phyloP scores from a whole-genome alignment of 1,140 invertebrate species.

The Drosophila tristis region DNA sequence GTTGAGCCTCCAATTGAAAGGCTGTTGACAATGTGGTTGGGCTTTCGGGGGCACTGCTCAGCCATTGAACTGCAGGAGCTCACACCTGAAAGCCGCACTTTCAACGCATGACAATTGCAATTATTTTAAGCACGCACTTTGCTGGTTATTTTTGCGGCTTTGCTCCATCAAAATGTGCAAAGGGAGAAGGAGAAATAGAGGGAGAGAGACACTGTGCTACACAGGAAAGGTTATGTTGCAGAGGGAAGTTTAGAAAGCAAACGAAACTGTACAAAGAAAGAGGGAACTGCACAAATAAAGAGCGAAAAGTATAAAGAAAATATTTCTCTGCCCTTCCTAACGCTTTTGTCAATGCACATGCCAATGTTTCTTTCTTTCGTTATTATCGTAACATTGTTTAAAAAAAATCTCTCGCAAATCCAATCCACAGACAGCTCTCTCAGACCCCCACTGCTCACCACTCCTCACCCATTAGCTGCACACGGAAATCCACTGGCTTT shows the following conservation, averaged over 20 bases:
- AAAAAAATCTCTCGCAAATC: too few relatives aligned
- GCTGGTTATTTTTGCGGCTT: constrained; percentile 45
- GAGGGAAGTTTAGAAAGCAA: neutral
- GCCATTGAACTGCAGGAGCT: neutral
- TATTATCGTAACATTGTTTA: too few relatives aligned
- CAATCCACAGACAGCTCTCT: too few relatives aligned
- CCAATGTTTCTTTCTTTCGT: too few relatives aligned
- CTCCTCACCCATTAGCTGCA: too few relatives aligned
- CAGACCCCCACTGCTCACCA: too few relatives aligned
- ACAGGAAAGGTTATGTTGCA: neutral
- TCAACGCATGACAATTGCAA: constrained; percentile 47
- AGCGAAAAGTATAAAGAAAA: too few relatives aligned
- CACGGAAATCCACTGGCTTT: too few relatives aligned
- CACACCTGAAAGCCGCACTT: constrained; percentile 33
- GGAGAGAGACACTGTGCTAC: constrained; percentile 7
- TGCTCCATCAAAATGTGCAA: constrained; percentile 38
- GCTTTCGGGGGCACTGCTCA: neutral
- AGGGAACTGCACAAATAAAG: neutral
- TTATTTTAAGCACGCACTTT: constrained; percentile 74
- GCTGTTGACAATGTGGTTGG: constrained; percentile 59
- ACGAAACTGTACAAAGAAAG: neutral
- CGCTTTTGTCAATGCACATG: too few relatives aligned
- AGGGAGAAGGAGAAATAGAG: neutral
- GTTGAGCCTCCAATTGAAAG: constrained; percentile 68
- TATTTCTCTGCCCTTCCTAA: too few relatives aligned